Conservation (phyloP, 1,140 invertebrate genomes). For the Batillaria attramentaria region DNA sequence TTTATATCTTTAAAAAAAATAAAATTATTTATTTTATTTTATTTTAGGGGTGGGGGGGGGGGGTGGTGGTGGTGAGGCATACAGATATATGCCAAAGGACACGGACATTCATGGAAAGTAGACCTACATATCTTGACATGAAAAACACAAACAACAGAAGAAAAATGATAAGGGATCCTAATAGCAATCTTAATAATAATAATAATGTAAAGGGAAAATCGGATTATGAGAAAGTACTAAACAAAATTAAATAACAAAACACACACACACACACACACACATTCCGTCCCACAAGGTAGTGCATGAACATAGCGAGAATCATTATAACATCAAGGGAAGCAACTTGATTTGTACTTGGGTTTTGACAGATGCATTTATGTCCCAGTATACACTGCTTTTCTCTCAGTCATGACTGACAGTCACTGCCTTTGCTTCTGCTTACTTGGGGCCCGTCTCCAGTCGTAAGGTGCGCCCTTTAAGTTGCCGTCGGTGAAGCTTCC, state of each 20-base stretch:
- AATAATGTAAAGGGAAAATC: not conserved
- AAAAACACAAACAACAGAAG: no score
- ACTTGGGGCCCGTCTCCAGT: constrained; percentile 97
- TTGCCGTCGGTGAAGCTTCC: no score
- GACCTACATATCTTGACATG: no score
- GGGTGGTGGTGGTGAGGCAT: not conserved
- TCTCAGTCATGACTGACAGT: not conserved
- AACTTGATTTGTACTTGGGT: not conserved
- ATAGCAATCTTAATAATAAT: not conserved
- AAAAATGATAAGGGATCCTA: constrained; percentile 21
- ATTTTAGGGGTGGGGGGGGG: not conserved
- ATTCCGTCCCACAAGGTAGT: not conserved
- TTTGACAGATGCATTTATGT: not conserved
- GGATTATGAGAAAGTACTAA: not conserved
- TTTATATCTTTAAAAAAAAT: not conserved
- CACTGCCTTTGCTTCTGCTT: constrained; percentile 73
- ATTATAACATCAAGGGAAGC: not conserved
- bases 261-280: not conserved
- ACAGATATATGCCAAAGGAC: not conserved
- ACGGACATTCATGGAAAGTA: no score
- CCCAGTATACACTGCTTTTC: not conserved
- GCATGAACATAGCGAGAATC: not conserved
- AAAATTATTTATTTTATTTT: not conserved
- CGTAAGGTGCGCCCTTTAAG: constrained; percentile 94
- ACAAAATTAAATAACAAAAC: not conserved